phyloP scores from a whole-genome alignment of 2,888 invertebrate species.

The Myathropa florea region DNA sequence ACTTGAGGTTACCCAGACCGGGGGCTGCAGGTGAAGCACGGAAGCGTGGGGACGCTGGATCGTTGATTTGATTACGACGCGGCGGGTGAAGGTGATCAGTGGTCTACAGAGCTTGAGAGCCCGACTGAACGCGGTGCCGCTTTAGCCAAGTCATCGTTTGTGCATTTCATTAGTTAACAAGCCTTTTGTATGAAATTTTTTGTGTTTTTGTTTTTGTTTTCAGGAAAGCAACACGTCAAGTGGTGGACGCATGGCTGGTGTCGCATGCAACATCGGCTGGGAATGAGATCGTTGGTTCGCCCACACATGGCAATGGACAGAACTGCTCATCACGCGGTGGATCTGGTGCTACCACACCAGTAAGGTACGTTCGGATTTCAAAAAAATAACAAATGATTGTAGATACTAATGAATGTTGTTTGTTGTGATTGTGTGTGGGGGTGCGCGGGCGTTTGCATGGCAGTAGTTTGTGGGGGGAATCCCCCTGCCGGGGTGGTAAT shows the following conservation, averaged over 20 bases:
- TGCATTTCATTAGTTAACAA: background rate
- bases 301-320: constrained; percentile 82
- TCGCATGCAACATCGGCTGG: constrained; percentile 88
- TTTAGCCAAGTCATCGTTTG: background rate
- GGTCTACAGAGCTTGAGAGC: too few species aligned
- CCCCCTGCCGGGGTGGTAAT: background rate
- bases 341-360: constrained; percentile 95
- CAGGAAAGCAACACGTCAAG: constrained; percentile 95
- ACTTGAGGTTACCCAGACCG: background rate
- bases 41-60: background rate
- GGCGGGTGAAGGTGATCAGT: too few species aligned
- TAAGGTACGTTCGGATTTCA: constrained; percentile 86
- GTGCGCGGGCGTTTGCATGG: background rate
- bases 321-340: constrained; percentile 86
- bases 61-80: too few species aligned
- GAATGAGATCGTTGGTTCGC: constrained; percentile 81
- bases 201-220: constrained; percentile 41
- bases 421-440: background rate
- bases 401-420: background rate
- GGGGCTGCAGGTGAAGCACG: background rate
- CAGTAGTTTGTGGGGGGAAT: background rate
- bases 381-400: too few species aligned
- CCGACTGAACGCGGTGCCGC: too few species aligned
- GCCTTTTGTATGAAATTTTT: constrained; percentile 8
- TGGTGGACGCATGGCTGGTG: constrained; percentile 96